Evolutionary conservation across 2,888 invertebrate genomes (phyloP).

Genomic region (Machimus atricapillus): DNA sequence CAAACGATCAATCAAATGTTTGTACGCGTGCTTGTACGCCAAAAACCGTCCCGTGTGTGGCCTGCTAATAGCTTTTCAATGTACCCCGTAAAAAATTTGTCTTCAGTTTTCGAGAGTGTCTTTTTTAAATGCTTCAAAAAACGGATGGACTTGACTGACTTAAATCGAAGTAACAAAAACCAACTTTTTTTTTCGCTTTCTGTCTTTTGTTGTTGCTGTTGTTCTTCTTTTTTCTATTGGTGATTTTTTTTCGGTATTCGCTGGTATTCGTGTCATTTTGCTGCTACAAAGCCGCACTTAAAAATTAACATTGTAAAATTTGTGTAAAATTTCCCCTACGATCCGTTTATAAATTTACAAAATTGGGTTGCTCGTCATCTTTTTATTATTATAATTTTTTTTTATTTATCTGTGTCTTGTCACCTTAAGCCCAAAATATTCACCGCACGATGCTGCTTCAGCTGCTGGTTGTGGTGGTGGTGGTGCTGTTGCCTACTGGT

Average conservation of each 20-base stretch:
- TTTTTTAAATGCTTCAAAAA: constrained; percentile 15
- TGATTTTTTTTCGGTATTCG: not conserved
- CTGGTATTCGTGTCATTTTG: not conserved
- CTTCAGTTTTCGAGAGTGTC: not conserved
- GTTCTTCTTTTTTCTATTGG: not conserved
- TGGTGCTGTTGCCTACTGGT: constrained; percentile 41
- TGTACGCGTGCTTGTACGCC: too few relatives aligned
- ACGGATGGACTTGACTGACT: constrained; percentile 13
- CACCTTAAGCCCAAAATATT: not conserved
- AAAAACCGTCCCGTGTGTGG: too few relatives aligned
- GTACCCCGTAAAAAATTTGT: not conserved
- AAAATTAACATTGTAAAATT: constrained; percentile 20
- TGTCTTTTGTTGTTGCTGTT: not conserved
- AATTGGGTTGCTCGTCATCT: not conserved
- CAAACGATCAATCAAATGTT: too few relatives aligned
- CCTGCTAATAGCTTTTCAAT: not conserved
- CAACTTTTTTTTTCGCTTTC: not conserved
- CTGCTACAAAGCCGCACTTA: constrained; percentile 13
- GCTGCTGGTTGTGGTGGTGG: not conserved
- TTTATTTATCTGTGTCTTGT: not conserved
- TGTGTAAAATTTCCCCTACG: constrained; percentile 15
- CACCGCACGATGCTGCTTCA: not conserved
- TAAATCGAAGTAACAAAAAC: not conserved
- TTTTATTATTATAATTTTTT: not conserved
- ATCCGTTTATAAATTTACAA: constrained; percentile 31